Base-by-base conservation (phyloP, 2,888 invertebrate species). In the Ceriagrion tenellum region DNA sequence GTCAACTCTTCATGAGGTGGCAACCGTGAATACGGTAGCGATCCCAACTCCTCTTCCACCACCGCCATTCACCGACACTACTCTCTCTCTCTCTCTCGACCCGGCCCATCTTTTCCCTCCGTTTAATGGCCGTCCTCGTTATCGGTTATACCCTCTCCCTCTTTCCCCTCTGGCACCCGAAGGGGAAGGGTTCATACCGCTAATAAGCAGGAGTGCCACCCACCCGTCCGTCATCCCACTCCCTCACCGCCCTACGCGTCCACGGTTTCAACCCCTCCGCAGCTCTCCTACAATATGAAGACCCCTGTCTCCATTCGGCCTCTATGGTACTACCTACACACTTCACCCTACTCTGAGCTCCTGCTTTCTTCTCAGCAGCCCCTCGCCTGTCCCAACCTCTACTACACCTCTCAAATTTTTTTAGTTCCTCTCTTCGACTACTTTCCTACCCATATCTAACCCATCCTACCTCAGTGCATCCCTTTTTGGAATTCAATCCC, bases 101-200 rank as follows among this genome's bases (percentile, higher is more conserved):
- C 26, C n/a, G n/a, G 16, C 47, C 55, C 55, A 47, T 90, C 35
- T 90, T 90, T 56, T 90, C n/a, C 59, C 90, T 90, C 90, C 91
- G 63, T 91, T 91, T 91, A 91, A 91, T 91, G 91, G 63, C 91
- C 91, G 40, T 26, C 91, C 91, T 91, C 91, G 91, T 91, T 91
- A 91, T 91, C 91, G 91, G 91, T 91, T 91, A 91, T 91, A 40
- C 91, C 63, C 47, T 47, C 47, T 47, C 47, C 47, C 47, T 47
- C 47, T 47, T 47, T 88, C 69, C 69, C 47, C 47, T 47, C 4
- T 3, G 1, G 26, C 8, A 10, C 69, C 26, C n/a, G 10, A 6
- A 23, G 69, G 26, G 69, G 13, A 56, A 30, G 30, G n/a, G 90
- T 63, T 91, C 91, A 91, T 63, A 91, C 91, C 63, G 91, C 91